A percentile compares a stretch with the other conserved stretches of the same genome.
These are phyloP conservation scores for Stegana nigrithorax DNA, from an alignment of 2,888 invertebrate genomes.

Conservation along the genomic window DNA sequence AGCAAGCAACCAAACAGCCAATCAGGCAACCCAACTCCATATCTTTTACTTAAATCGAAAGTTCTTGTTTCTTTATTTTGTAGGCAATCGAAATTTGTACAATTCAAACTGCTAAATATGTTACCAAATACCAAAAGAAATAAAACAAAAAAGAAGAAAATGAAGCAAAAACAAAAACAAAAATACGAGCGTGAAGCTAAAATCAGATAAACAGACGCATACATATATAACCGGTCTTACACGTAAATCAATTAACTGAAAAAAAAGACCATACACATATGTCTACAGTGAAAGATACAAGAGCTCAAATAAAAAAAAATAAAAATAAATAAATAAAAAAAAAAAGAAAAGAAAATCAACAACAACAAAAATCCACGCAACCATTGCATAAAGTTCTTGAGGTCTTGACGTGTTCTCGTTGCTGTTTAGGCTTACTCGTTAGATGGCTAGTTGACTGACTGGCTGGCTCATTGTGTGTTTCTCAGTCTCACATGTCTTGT, in stretches of 20 bases:
- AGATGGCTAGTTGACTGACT: neutral
- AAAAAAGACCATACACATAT: conserved; percentile 1
- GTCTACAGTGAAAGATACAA: neutral
- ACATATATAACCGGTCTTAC: conserved; percentile 17
- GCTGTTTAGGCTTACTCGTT: neutral
- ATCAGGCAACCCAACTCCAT: no score
- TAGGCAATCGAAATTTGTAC: no score
- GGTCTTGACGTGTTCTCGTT: conserved; percentile 5
- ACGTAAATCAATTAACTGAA: conserved; percentile 16
- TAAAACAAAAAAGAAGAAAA: neutral
- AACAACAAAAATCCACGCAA: neutral
- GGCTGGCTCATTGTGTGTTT: neutral
- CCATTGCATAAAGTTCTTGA: conserved; percentile 18
- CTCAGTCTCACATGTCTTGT: neutral
- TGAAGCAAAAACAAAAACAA: conserved; percentile 1
- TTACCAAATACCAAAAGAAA: neutral
- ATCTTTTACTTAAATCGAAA: no score
- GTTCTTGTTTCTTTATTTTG: no score
- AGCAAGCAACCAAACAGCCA: no score
- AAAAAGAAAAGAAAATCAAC: neutral
- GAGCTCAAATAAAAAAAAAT: neutral
- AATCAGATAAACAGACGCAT: neutral
- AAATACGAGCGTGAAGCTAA: neutral
- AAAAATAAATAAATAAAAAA: neutral
- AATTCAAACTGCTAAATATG: neutral